Percentiles rank a stretch among this genome's conserved stretches.
These are phyloP conservation scores for Meghimatium bilineatum DNA, from an alignment of 2,888 invertebrate species.

Conservation along the genomic window DNA sequence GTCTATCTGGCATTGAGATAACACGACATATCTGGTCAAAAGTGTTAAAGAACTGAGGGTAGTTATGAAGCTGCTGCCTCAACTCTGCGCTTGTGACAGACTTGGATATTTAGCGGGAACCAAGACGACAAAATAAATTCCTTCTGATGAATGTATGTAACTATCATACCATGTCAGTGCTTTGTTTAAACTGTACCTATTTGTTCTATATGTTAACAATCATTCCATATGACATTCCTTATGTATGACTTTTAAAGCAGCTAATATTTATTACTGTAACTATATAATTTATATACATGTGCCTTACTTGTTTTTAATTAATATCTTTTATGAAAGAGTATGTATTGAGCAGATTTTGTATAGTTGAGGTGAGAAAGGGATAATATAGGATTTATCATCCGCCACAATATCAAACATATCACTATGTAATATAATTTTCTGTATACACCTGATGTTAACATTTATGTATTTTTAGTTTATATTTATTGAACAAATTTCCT, in stretches of 20 bases:
- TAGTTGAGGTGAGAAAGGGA: not conserved
- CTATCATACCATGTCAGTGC: not conserved
- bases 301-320: not conserved
- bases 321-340: not conserved
- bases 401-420: slow-evolving; percentile 53
- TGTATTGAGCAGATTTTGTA: not conserved
- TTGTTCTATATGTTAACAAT: not conserved
- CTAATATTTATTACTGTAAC: not conserved
- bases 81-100: too few species aligned
- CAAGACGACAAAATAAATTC: not conserved
- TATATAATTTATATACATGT: not conserved
- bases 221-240: slow-evolving; percentile 15
- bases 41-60: too few species aligned
- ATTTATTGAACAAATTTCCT: not conserved
- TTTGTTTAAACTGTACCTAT: not conserved
- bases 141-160: not conserved
- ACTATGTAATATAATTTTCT: slow-evolving; percentile 48
- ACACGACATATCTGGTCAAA: too few species aligned
- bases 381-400: slow-evolving; percentile 18
- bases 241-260: not conserved
- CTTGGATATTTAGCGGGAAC: too few species aligned
- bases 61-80: too few species aligned
- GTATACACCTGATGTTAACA: slow-evolving; percentile 1
- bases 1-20: too few species aligned
- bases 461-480: not conserved